These are phyloP conservation scores for human DNA, from an alignment of 2,113 vertebrate genomes.

Conservation along the genomic window GRCh38 chr5:114774501-114775000, in stretches of 20 bases:
- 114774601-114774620: neutral
- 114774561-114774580: neutral
- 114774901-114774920: neutral
- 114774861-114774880: neutral
- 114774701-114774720: neutral
- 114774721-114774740: neutral
- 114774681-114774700: neutral
- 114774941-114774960: neutral
- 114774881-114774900: neutral
- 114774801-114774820: neutral
- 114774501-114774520: slow-evolving; percentile 49
- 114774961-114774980: neutral
- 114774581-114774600: neutral
- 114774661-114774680: neutral
- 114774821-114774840: neutral
- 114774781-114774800: neutral
- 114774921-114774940: neutral
- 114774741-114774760: neutral
- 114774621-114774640: neutral
- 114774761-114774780: neutral
- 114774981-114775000: neutral
- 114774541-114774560: neutral
- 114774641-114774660: neutral
- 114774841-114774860: neutral
- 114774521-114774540: neutral